These are phyloP conservation scores for Aptenodytes forsteri DNA, from an alignment of 2,113 vertebrate species.

Conservation along the genomic window DNA sequence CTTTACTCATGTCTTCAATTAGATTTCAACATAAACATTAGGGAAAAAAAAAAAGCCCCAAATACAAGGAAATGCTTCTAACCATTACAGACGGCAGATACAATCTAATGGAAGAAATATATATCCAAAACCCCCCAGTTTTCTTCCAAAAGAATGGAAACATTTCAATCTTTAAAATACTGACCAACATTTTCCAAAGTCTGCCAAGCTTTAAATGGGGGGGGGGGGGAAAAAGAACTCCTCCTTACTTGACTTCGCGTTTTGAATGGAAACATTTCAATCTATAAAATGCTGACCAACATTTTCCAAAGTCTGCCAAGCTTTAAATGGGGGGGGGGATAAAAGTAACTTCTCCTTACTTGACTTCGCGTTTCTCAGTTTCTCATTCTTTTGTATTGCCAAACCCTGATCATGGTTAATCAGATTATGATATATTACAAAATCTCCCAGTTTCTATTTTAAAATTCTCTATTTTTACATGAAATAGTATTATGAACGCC, in stretches of 20 bases:
- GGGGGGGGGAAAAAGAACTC: neutral
- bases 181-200: neutral
- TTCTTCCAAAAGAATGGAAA: neutral
- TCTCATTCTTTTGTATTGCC: neutral
- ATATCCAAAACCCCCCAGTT: rapidly evolving
- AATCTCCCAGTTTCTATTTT: neutral
- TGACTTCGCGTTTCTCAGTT: neutral
- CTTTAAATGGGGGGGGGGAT: neutral
- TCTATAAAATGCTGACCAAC: neutral
- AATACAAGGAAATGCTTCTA: neutral
- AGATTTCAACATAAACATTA: neutral
- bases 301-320: neutral
- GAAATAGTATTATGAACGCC: neutral
- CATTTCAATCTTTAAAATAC: neutral
- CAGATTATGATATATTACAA: neutral
- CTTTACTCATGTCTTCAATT: neutral
- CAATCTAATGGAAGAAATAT: neutral
- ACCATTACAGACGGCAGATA: neutral
- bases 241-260: neutral
- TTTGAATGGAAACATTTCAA: neutral
- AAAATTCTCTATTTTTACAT: neutral
- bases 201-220: neutral
- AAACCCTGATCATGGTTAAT: neutral
- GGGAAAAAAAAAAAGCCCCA: too few species aligned
- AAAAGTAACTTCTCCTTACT: neutral